Base-by-base conservation (phyloP, 2,113 vertebrate genomes). In the Carassius carassius region DNA sequence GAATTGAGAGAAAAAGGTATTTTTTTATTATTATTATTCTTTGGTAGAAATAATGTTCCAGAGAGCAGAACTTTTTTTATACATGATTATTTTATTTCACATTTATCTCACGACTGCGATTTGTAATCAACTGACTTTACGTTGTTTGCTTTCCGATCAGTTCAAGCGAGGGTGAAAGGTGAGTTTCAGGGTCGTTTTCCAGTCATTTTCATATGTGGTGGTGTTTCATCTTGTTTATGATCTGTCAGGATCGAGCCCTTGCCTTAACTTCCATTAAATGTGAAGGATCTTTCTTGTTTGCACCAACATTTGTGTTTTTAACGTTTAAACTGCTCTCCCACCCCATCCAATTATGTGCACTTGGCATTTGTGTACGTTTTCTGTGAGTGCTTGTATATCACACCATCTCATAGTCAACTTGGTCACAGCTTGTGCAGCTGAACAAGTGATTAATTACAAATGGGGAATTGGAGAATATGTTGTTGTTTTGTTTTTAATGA, bases 161-260 rank as follows among this genome's bases (percentile, higher is more conserved):
- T 92, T 95, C 95, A 93, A 96, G 95, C 96, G 97, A 96, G 93
- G 97, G 98, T 92, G 96, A 96, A 92, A 97, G 98, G 97, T 98
- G 95, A 98, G 97, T 94, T 94, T 14, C 92, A 63, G 79, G 89
- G 82, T 54, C 47, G 74, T 77, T 83, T 51, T 13, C 75, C 0
- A 81, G 47, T 35, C 8, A 65, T 72, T 35, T 25, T n/a, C 60
- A 63, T 49, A 4, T 37, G 5, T 73, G 51, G 19, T 62, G 16
- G 37, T 62, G 16, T 58, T 81, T 69, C 12, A 79, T 86, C 35
- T 14, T 77, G 84, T 74, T 67, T 83, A 8, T 70, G 47, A 81
- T 85, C 75, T 23, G 29, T 70, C 73, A 56, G 41, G 29, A 41
- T 85, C n/a, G 16, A 58, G 3, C 23, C 29, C 25, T 78, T 58